phyloP scores from a whole-genome alignment of 2,113 vertebrate species.

The Chloroceryle aenea region DNA sequence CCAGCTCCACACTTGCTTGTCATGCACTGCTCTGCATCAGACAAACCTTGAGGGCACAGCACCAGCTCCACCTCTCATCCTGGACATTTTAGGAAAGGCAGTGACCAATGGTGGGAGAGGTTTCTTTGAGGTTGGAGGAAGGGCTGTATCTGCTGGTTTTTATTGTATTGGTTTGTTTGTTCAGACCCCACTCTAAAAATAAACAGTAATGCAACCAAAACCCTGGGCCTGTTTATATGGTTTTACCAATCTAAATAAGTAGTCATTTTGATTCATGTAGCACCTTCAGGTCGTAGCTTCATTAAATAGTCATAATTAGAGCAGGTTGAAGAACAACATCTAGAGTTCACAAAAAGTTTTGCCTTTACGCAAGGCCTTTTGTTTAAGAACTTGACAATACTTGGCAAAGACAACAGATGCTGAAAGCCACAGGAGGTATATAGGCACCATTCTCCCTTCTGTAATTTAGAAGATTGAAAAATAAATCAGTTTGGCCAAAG shows the following conservation, averaged over 20 bases:
- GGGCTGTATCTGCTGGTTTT: background rate
- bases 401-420: background rate
- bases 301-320: background rate
- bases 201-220: slow-evolving; percentile 1
- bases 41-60: background rate
- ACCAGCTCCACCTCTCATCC: background rate
- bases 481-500: background rate
- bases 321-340: background rate
- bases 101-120: background rate
- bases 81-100: background rate
- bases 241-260: background rate
- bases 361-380: background rate
- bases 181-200: background rate
- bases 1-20: background rate
- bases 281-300: background rate
- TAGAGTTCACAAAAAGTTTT: background rate
- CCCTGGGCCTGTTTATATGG: background rate
- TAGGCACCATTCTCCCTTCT: background rate
- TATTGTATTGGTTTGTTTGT: background rate
- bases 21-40: background rate
- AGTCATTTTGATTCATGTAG: background rate
- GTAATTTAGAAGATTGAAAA: background rate
- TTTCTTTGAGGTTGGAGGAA: background rate
- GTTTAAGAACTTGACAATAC: background rate
- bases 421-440: background rate